A percentile compares a stretch with the other conserved stretches of the same genome.
Evolutionary conservation across 2,888 invertebrate species (phyloP).

Genomic region (Sarcophaga rosellei): DNA sequence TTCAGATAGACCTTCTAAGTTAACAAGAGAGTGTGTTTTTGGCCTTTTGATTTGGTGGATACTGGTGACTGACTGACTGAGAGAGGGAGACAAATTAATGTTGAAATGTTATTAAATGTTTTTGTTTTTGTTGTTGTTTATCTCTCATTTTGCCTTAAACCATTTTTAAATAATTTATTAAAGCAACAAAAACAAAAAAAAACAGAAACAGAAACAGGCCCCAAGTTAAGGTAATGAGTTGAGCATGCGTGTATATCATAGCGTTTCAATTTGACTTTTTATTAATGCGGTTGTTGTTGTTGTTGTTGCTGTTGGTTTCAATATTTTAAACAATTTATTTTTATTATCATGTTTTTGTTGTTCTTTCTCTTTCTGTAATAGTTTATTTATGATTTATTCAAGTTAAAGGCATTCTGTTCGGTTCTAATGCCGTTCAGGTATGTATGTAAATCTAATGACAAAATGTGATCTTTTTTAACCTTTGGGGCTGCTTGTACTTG

Average conservation of each 20-base stretch:
- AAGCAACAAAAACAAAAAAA: constrained; percentile 2
- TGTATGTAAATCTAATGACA: constrained; percentile 78
- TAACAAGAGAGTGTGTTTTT: neutral
- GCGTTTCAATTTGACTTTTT: constrained; percentile 35
- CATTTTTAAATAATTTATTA: constrained; percentile 45
- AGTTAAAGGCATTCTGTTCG: constrained; percentile 33
- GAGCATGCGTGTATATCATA: constrained; percentile 68
- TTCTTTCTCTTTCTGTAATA: neutral
- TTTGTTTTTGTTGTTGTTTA: constrained; percentile 24
- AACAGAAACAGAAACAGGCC: neutral
- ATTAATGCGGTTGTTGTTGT: constrained; percentile 7
- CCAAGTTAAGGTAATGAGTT: constrained; percentile 60
- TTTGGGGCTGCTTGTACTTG: constrained; percentile 21
- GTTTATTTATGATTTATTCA: constrained; percentile 28
- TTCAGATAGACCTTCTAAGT: neutral
- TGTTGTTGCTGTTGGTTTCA: constrained; percentile 35
- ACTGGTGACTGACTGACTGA: constrained; percentile 36
- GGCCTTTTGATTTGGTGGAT: neutral
- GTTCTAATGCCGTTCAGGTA: constrained; percentile 69
- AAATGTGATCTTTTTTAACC: constrained; percentile 69
- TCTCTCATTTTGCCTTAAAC: constrained; percentile 60
- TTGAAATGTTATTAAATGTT: constrained; percentile 76
- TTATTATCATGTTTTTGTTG: constrained; percentile 1
- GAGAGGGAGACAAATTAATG: constrained; percentile 73
- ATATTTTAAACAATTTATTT: constrained; percentile 46